Conservation (phyloP, 2,113 vertebrate species). For the Todiramphus saurophagus region DNA sequence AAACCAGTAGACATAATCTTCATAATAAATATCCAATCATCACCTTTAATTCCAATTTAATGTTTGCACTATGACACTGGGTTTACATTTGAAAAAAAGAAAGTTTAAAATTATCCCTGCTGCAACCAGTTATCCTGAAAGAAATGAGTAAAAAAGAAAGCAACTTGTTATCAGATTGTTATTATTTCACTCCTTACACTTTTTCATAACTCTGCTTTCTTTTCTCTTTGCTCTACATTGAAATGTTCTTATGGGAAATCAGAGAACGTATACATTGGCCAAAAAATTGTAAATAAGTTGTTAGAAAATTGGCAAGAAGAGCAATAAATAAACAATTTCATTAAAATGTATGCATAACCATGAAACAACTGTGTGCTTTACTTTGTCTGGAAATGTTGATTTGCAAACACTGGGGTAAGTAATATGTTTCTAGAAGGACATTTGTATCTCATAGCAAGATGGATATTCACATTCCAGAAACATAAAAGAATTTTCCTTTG, state of each 20-base stretch:
- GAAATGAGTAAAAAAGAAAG: not conserved
- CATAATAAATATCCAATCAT: conserved; percentile 7
- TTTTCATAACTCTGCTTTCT: not conserved
- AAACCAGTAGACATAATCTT: not conserved
- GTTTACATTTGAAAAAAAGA: not conserved
- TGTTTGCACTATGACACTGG: not conserved
- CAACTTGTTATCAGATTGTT: not conserved
- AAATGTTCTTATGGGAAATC: not conserved
- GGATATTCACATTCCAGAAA: not conserved
- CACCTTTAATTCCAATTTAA: conserved; percentile 2
- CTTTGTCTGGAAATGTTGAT: not conserved
- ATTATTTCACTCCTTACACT: not conserved
- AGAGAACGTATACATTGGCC: not conserved
- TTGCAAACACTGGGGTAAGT: not conserved
- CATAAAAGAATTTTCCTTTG: not conserved
- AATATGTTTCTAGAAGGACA: not conserved
- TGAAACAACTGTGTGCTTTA: not conserved
- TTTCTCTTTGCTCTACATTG: not conserved
- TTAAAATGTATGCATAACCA: not conserved
- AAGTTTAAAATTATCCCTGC: not conserved
- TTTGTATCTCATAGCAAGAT: not conserved
- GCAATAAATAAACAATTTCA: not conserved
- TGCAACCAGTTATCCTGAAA: not conserved
- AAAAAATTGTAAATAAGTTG: not conserved
- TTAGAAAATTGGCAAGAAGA: not conserved